Base-by-base conservation (phyloP, 2,888 invertebrate genomes). In the Drosophila cognata region DNA sequence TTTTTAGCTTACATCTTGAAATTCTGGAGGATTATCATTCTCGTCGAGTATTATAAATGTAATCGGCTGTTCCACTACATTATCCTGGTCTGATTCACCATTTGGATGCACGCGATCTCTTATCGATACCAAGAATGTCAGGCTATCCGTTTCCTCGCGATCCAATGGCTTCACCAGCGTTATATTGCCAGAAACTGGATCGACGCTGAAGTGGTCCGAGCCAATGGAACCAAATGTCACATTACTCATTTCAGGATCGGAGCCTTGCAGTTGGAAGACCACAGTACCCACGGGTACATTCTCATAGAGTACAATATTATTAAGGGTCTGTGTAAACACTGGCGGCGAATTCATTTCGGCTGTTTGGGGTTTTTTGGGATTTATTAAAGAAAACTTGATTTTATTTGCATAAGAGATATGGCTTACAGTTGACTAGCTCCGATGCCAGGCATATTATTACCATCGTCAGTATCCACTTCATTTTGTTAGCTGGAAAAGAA, bases 21-120 rank as follows among this genome's bases (percentile, higher is more conserved):
- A 97, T 67, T 94, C 94, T 10, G 98, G 98, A 38, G 97, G 95
- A 93, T 97, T 98, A 91, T 98, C 98, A 91, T 98, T 98, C 88
- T 97, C 97, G 90, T 98, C 98, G 13, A 97, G 93, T 21, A 98
- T 95, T 72, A 98, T 97, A 71, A 98, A 96, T 36, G 96, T 96
- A 52, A 97, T 96, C 5, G 96, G 96, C 11, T 96, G 95, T 81
- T 95, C 95, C 18, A 97, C 96, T 71, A 97, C 93, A 92, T 97
- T 97, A 81, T 96, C 94, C 62, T 95, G 95, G 18, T 94, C 95
- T 16, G 95, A 95, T 74, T 94, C 94, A 31, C 94, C 94, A 70
- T 94, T 93, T 18, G 93, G 93, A 53, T 94, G 94, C 4, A 96
- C 95, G 78, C 95, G 95, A 91, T 97, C 97, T 93, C 97, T 96